Evolutionary conservation across 2,797 vertebrate genomes (phyloP).

Genomic region (Falco rusticolus): DNA sequence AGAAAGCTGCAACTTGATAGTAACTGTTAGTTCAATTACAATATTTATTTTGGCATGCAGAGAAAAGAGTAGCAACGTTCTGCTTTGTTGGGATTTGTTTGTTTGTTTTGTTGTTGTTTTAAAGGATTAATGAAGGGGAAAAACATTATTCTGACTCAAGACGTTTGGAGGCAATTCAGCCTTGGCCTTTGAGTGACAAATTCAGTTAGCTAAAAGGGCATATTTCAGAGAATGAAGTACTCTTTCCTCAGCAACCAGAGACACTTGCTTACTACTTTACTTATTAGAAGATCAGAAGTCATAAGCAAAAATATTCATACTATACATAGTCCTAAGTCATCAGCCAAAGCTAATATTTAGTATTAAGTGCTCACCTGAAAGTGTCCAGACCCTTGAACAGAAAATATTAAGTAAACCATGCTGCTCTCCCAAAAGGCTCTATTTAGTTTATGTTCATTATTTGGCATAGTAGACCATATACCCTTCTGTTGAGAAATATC

Average conservation of each 20-base stretch:
- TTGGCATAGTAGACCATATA: constrained; percentile 91
- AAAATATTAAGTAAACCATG: constrained; percentile 89
- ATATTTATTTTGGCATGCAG: background rate
- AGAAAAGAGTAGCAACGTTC: background rate
- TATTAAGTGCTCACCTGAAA: constrained; percentile 86
- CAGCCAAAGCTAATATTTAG: background rate
- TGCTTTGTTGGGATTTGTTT: background rate
- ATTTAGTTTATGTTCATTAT: constrained; percentile 87
- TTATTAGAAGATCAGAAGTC: background rate
- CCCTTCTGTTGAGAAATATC: constrained; percentile 91
- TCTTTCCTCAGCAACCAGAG: background rate
- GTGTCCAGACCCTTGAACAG: constrained; percentile 91
- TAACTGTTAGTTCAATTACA: background rate
- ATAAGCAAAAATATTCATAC: background rate
- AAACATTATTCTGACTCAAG: background rate
- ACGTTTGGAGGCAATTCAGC: background rate
- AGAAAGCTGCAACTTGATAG: background rate
- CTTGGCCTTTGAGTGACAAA: background rate
- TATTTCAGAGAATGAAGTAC: background rate
- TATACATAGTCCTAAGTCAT: background rate
- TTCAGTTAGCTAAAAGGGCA: background rate
- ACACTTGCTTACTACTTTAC: background rate
- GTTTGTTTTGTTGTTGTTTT: background rate
- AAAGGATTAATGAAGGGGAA: background rate
- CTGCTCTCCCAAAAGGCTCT: constrained; percentile 84